Evolutionary conservation across 2,888 invertebrate species (phyloP).

Genomic region (Byasa hedistus): DNA sequence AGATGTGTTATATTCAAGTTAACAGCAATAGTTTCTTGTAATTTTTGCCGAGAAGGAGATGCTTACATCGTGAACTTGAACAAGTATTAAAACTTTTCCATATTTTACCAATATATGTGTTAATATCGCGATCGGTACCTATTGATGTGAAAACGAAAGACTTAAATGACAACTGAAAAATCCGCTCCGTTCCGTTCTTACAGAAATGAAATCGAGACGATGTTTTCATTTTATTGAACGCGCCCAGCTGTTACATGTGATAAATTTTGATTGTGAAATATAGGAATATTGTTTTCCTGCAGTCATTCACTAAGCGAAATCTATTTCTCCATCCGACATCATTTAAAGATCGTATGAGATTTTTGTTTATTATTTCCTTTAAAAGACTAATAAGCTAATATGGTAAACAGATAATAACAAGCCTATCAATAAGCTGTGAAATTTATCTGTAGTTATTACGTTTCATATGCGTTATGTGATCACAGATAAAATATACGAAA

Average conservation of each 20-base stretch:
- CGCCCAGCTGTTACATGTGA: constrained; percentile 12
- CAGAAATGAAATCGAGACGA: constrained; percentile 17
- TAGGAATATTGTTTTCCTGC: background rate
- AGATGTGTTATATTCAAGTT: background rate
- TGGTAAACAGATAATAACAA: too few relatives aligned
- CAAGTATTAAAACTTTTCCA: background rate
- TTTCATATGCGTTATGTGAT: background rate
- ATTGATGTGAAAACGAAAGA: constrained; percentile 22
- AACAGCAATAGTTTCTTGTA: too few relatives aligned
- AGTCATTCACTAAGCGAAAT: background rate
- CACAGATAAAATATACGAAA: background rate
- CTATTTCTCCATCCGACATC: background rate
- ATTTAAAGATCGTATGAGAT: background rate
- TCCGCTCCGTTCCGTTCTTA: constrained; percentile 9
- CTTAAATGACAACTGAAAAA: constrained; percentile 23
- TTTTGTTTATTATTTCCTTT: too few relatives aligned
- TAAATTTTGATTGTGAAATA: constrained; percentile 14
- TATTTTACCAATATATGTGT: background rate
- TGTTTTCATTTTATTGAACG: constrained; percentile 19
- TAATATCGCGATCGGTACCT: constrained; percentile 8
- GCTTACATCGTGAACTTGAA: background rate
- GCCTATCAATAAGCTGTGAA: too few relatives aligned
- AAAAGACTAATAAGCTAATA: too few relatives aligned
- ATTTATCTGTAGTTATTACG: background rate
- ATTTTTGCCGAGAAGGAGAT: too few relatives aligned